Conservation (phyloP, 2,113 vertebrate species). For the Lutjanus erythropterus region DNA sequence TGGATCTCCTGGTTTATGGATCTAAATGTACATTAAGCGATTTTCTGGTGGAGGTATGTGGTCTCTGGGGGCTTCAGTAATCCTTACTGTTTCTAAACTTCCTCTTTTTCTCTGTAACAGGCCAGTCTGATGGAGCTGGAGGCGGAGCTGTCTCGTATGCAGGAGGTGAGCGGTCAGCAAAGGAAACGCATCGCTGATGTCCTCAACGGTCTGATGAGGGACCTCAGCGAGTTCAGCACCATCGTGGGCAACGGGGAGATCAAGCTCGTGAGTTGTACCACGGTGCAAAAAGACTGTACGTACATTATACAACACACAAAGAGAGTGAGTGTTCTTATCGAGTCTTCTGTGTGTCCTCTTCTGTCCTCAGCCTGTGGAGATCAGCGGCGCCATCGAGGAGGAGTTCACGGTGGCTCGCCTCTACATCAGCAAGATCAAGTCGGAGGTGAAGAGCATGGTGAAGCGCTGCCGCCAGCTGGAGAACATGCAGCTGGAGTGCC, state of each 20-base stretch:
- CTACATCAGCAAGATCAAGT: slow-evolving; percentile 97
- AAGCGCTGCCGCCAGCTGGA: slow-evolving; percentile 95
- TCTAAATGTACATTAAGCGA: background rate
- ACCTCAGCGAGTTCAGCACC: slow-evolving; percentile 94
- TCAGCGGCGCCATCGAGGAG: slow-evolving; percentile 95
- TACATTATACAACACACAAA: background rate
- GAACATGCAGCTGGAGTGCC: slow-evolving; percentile 93
- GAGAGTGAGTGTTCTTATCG: background rate
- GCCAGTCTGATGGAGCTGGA: slow-evolving; percentile 92
- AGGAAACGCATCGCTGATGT: slow-evolving; percentile 93
- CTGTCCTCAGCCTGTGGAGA: slow-evolving; percentile 88
- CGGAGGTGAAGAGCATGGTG: slow-evolving; percentile 95
- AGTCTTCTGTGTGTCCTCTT: background rate
- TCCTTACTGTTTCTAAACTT: background rate
- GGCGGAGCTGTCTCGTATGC: slow-evolving; percentile 91
- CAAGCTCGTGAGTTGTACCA: slow-evolving; percentile 89
- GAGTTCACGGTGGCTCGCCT: slow-evolving; percentile 95
- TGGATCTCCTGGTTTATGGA: background rate
- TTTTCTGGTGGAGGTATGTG: background rate
- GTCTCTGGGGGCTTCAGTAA: background rate
- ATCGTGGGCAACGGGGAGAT: slow-evolving; percentile 94
- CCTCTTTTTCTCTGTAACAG: slow-evolving; percentile 63
- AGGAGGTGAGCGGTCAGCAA: slow-evolving; percentile 94
- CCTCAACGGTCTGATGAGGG: slow-evolving; percentile 93
- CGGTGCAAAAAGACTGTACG: background rate